These are phyloP conservation scores for Acipenser transmontanus DNA, from an alignment of 2,797 vertebrate genomes.

Conservation along the genomic window DNA sequence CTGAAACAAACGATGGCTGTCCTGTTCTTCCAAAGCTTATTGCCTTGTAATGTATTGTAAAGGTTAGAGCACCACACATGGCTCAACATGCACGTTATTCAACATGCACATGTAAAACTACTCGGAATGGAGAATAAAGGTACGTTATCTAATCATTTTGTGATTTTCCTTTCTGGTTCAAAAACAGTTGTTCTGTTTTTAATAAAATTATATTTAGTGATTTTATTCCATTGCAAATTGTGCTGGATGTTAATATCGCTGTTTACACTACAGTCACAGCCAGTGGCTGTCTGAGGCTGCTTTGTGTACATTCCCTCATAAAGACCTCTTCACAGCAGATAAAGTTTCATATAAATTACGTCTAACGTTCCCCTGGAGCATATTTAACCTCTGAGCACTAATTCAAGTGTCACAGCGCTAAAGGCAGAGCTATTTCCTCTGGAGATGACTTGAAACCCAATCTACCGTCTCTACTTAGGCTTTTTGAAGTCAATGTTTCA, in stretches of 20 bases:
- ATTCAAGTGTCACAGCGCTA: constrained; percentile 18
- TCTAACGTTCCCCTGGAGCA: constrained; percentile 23
- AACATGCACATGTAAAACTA: no score
- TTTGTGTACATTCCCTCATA: constrained; percentile 16
- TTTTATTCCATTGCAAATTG: not conserved
- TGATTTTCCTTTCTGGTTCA: no score
- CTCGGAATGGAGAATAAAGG: no score
- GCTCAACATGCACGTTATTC: no score
- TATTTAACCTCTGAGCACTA: constrained; percentile 27
- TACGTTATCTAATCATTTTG: no score
- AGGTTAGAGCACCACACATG: no score
- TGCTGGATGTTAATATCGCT: not conserved
- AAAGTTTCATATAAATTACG: constrained; percentile 24
- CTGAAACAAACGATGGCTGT: no score
- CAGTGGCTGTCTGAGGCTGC: constrained; percentile 11
- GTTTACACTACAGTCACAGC: constrained; percentile 5
- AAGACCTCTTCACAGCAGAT: constrained; percentile 19
- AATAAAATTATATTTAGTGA: no score
- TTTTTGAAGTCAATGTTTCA: not conserved
- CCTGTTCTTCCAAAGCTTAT: no score
- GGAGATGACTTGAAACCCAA: constrained; percentile 5
- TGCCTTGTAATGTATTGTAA: no score
- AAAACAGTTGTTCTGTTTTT: no score
- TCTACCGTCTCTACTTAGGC: not conserved
- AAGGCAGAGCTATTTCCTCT: constrained; percentile 18